phyloP scores from a whole-genome alignment of 2,797 vertebrate genomes.

The Tachyglossus aculeatus region DNA sequence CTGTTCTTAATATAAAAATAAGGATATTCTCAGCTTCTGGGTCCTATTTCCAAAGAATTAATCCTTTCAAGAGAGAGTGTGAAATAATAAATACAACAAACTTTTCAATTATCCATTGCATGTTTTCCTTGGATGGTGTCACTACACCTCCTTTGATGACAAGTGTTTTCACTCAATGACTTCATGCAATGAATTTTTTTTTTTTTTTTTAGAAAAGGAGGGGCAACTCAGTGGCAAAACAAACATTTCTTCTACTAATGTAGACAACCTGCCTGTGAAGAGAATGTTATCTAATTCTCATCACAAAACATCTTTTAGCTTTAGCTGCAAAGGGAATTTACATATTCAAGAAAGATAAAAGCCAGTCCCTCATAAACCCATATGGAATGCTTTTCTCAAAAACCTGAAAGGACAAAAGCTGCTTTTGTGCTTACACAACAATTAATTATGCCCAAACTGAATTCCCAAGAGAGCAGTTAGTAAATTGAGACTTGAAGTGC shows the following conservation, averaged over 20 bases:
- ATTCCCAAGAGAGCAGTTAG: constrained; percentile 29
- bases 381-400: too few relatives aligned
- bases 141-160: constrained; percentile 10
- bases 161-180: not conserved
- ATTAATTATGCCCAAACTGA: constrained; percentile 23
- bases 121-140: not conserved
- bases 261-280: not conserved
- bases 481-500: constrained; percentile 28
- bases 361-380: too few relatives aligned
- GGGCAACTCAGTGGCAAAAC: not conserved
- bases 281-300: constrained; percentile 6
- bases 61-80: not conserved
- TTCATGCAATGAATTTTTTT: constrained; percentile 17
- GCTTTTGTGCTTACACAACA: constrained; percentile 4
- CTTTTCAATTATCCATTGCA: not conserved
- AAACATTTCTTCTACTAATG: not conserved
- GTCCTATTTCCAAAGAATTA: not conserved
- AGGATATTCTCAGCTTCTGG: not conserved
- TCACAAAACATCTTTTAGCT: not conserved
- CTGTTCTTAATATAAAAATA: not conserved
- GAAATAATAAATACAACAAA: not conserved
- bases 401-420: constrained; percentile 9
- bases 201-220: constrained; percentile 13
- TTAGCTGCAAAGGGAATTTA: too few relatives aligned
- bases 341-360: too few relatives aligned